Conservation (phyloP, 2,797 vertebrate species). For the Mus spretus region DNA sequence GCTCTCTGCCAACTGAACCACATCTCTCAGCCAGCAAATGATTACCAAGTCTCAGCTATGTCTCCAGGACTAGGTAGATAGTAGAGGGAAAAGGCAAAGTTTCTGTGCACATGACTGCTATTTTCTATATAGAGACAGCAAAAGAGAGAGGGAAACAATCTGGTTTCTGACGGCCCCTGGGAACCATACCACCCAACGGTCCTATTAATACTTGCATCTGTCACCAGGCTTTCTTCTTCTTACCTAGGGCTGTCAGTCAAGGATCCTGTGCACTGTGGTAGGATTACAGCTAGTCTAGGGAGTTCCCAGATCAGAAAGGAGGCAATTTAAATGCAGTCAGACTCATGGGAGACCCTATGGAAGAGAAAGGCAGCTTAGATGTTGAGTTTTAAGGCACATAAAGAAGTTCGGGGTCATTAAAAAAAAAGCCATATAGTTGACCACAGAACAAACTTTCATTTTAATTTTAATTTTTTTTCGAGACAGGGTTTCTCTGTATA, state of each 20-base stretch:
- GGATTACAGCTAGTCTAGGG: no score
- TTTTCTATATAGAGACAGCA: not conserved
- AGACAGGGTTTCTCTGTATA: no score
- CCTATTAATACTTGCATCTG: not conserved
- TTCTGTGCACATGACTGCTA: not conserved
- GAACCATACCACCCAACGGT: not conserved
- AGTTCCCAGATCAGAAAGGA: not conserved
- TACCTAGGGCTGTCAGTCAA: not conserved
- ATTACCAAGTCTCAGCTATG: accelerated
- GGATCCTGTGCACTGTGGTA: not conserved
- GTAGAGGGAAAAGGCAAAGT: not conserved
- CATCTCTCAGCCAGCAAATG: accelerated
- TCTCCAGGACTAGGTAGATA: not conserved
- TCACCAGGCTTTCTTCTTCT: not conserved
- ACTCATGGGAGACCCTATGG: not conserved
- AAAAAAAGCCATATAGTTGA: not conserved
- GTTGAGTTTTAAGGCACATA: not conserved
- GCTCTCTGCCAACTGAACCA: not conserved
- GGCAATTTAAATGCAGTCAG: not conserved
- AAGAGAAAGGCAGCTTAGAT: not conserved
- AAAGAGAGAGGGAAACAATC: not conserved
- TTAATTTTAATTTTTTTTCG: not conserved
- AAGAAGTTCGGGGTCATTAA: not conserved
- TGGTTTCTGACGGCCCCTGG: not conserved
- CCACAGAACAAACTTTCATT: not conserved